phyloP scores from a whole-genome alignment of 2,113 vertebrate species.

The Lampris incognitus region DNA sequence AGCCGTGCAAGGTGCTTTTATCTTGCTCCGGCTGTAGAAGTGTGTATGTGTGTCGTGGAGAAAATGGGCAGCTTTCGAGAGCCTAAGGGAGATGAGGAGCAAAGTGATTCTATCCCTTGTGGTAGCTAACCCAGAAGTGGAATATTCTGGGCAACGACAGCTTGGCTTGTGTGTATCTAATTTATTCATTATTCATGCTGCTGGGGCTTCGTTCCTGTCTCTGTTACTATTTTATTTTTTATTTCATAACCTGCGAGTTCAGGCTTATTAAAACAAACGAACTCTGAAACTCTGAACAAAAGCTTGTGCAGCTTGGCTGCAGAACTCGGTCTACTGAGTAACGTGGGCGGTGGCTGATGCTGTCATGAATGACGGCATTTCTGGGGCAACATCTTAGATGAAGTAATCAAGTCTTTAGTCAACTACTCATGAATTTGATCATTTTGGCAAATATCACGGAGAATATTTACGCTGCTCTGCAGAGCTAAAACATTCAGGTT shows the following conservation, averaged over 20 bases:
- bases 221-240: constrained; percentile 79
- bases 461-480: not conserved
- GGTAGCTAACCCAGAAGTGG: constrained; percentile 85
- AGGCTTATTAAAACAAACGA: constrained; percentile 88
- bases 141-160: constrained; percentile 75
- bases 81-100: constrained; percentile 78
- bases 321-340: not conserved
- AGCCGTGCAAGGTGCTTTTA: not conserved
- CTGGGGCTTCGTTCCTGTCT: constrained; percentile 82
- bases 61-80: constrained; percentile 62
- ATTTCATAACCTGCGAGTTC: constrained; percentile 78
- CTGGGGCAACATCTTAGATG: not conserved
- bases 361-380: constrained; percentile 61
- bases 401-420: not conserved
- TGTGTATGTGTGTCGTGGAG: constrained; percentile 15
- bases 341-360: constrained; percentile 24
- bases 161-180: constrained; percentile 80
- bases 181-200: constrained; percentile 88
- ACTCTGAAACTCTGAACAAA: constrained; percentile 83
- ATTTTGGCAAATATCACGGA: not conserved
- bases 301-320: not conserved
- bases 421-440: not conserved
- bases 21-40: not conserved
- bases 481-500: no score
- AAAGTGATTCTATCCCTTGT: constrained; percentile 85